A percentile compares a stretch with the other conserved stretches of the same genome.
Conservation (phyloP, 2,113 vertebrate genomes). For the Athene cunicularia region DNA sequence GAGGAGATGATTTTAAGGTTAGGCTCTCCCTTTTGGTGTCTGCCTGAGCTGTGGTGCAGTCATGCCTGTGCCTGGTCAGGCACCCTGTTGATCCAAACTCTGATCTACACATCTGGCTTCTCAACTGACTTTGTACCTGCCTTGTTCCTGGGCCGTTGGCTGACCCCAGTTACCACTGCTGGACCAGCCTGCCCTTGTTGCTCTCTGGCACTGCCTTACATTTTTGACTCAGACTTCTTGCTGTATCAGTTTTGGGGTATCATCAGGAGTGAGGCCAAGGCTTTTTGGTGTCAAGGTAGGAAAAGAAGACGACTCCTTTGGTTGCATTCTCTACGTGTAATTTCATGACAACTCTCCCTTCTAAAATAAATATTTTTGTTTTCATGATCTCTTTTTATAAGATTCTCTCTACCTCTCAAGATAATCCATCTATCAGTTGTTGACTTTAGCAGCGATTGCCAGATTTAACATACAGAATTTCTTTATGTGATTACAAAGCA, state of each 20-base stretch:
- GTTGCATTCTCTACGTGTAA: background rate
- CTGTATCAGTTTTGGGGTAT: background rate
- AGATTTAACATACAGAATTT: background rate
- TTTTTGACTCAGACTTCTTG: background rate
- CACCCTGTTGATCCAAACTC: accelerated
- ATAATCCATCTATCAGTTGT: background rate
- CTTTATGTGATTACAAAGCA: background rate
- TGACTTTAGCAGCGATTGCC: background rate
- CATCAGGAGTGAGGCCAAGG: background rate
- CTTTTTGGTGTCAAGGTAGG: background rate
- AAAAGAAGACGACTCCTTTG: background rate
- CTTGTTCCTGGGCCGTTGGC: background rate
- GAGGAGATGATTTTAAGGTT: background rate
- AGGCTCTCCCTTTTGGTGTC: too few relatives aligned
- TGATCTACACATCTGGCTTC: background rate
- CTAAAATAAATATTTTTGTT: background rate
- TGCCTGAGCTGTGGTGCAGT: background rate
- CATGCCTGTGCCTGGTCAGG: background rate
- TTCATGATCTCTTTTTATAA: background rate
- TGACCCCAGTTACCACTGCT: background rate
- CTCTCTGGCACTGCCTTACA: background rate
- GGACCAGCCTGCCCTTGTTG: background rate
- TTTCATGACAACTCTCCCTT: background rate
- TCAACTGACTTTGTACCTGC: background rate
- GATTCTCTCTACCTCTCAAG: background rate